Evolutionary conservation across 2,797 vertebrate genomes (phyloP).

Genomic region (Trachurus trachurus): DNA sequence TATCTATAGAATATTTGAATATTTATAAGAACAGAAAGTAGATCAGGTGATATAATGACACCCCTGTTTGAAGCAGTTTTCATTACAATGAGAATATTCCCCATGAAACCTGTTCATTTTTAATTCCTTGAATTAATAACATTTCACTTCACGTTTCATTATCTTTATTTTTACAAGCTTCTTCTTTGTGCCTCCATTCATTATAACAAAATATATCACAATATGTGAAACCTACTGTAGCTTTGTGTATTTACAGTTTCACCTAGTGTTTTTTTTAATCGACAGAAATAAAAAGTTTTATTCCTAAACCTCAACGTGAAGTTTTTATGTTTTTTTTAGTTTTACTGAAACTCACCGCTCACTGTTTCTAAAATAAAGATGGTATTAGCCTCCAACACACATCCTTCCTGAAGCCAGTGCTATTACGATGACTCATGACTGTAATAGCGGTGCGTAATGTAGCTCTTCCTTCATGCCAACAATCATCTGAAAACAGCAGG

Average conservation of each 20-base stretch:
- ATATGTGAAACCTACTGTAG: not conserved
- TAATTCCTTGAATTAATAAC: constrained; percentile 5
- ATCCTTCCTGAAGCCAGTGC: constrained; percentile 22
- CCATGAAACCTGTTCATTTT: not conserved
- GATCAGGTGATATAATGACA: too few relatives aligned
- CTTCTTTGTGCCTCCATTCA: not conserved
- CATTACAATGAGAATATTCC: not conserved
- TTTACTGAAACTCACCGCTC: not conserved
- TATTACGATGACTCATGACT: constrained; percentile 42
- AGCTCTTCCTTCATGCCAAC: constrained; percentile 22
- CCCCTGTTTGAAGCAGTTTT: not conserved
- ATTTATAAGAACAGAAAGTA: too few relatives aligned
- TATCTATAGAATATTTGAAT: too few relatives aligned
- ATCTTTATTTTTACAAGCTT: not conserved
- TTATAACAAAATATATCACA: not conserved
- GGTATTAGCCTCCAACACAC: constrained; percentile 5
- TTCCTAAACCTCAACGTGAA: not conserved
- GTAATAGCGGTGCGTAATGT: constrained; percentile 17
- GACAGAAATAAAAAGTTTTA: not conserved
- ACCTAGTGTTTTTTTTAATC: not conserved
- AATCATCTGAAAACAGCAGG: constrained; percentile 15
- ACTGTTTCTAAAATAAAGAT: constrained; percentile 13
- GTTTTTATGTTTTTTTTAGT: not conserved
- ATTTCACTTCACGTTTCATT: not conserved
- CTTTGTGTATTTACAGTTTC: not conserved